Conservation (phyloP, 2,797 vertebrate species). For the Oryzias dopingdopingensis region DNA sequence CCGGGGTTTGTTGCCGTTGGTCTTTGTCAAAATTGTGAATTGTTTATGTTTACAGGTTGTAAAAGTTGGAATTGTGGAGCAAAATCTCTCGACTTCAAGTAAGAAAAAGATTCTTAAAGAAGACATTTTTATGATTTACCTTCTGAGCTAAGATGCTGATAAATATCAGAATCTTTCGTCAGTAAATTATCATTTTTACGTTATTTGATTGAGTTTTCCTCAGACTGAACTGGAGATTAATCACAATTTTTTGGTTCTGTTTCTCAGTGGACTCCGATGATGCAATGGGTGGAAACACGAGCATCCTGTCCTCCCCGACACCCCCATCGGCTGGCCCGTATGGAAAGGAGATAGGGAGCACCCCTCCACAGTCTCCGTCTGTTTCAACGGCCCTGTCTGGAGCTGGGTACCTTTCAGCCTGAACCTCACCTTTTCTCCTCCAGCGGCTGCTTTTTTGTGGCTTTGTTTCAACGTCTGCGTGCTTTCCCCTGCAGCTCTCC, state of each 20-base stretch:
- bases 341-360: slow-evolving; percentile 77
- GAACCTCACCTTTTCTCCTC: background rate
- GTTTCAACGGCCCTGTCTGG: slow-evolving; percentile 78
- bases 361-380: slow-evolving; percentile 82
- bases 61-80: slow-evolving; percentile 85
- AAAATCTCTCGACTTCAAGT: slow-evolving; percentile 82
- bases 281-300: slow-evolving; percentile 77
- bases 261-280: slow-evolving; percentile 88
- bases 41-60: slow-evolving; percentile 71
- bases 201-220: background rate
- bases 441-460: background rate
- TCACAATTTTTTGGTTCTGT: background rate
- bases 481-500: slow-evolving; percentile 62
- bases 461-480: background rate
- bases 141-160: background rate
- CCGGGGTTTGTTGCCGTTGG: background rate
- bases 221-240: no score
- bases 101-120: slow-evolving; percentile 19
- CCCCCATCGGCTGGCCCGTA: slow-evolving; percentile 68
- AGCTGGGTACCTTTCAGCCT: slow-evolving; percentile 68
- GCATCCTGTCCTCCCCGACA: slow-evolving; percentile 77
- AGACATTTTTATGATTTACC: background rate
- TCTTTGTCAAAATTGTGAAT: background rate
- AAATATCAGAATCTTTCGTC: no score
- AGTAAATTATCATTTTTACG: background rate